Evolutionary conservation across 2,888 invertebrate genomes (phyloP).

Genomic region (Timandra comae): DNA sequence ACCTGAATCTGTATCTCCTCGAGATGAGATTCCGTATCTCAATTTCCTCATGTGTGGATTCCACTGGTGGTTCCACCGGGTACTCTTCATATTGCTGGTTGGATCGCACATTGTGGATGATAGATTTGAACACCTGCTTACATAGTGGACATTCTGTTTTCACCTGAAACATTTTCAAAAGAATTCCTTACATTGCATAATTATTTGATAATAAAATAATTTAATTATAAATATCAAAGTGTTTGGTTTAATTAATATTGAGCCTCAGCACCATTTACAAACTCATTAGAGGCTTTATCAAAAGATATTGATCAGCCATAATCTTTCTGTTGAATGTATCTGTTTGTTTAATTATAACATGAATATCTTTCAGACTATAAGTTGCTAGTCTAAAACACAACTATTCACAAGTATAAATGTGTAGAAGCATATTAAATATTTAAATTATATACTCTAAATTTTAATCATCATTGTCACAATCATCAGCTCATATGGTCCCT

Average conservation of each 20-base stretch:
- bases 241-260: background rate
- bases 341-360: background rate
- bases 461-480: too few species aligned
- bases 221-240: background rate
- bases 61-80: conserved; percentile 66
- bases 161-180: too few species aligned
- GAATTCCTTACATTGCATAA: too few species aligned
- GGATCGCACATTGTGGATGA: conserved; percentile 94
- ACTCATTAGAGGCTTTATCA: too few species aligned
- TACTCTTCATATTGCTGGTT: conserved; percentile 93
- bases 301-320: too few species aligned
- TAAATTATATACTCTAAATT: background rate
- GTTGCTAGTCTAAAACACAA: background rate
- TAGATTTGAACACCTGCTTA: conserved; percentile 92
- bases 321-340: too few species aligned
- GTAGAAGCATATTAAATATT: background rate
- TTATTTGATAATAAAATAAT: too few species aligned
- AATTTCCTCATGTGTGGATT: conserved; percentile 44
- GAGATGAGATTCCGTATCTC: conserved; percentile 46
- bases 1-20: conserved; percentile 73
- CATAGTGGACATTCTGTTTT: conserved; percentile 96
- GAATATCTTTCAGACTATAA: background rate
- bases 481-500: too few species aligned
- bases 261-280: too few species aligned
- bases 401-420: background rate